Base-by-base conservation (phyloP, 2,888 invertebrate species). In the Unio delphinus region DNA sequence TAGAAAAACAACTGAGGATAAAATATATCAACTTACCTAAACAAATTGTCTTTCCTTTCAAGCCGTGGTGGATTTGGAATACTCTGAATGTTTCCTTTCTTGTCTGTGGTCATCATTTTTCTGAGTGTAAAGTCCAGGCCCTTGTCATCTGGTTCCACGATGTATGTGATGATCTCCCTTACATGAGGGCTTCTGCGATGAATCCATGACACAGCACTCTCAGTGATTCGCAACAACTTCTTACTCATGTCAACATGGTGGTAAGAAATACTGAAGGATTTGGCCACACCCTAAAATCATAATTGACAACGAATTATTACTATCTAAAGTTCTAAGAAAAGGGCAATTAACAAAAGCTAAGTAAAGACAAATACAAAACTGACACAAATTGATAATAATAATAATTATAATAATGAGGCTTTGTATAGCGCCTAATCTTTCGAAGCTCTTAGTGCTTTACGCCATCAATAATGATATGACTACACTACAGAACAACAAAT, bases 191-290 rank as follows among this genome's bases (percentile, higher is more conserved):
- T 86, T 4, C 88, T 81, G 18, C 88, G 80, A 69, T 87, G 85
- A 63, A 90, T 89, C 90, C 89, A 90, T 0, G 86, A 84, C 30
- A 88, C 83, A 11, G 89, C 90, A 70, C 86, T 87, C 76, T 90
- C 89, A 6, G 86, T 84, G 67, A 89, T 89, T 18, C 88, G 80
- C 72, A 90, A 76, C 30, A 88, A 80, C 74, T 89, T 89, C 71
- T 85, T 85, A 11, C 86, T 80, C 72, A 87, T 83, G 68, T 89
- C 88, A n/a, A 89, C 86, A 58, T 83, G 80, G 72, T 89, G 89
- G 75, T 89, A 89, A 17, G 89, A 86, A 64, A 89, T 87, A 75
- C 89, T 89, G 80, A 90, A 89, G 3, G 87, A 79, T 68, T 88
- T 88, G 23, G 89, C 86, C n/a, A 89, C 83, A 60, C 90, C 90